Base-by-base conservation (phyloP, 2,797 vertebrate genomes). In the Arctocebus calabarensis region DNA sequence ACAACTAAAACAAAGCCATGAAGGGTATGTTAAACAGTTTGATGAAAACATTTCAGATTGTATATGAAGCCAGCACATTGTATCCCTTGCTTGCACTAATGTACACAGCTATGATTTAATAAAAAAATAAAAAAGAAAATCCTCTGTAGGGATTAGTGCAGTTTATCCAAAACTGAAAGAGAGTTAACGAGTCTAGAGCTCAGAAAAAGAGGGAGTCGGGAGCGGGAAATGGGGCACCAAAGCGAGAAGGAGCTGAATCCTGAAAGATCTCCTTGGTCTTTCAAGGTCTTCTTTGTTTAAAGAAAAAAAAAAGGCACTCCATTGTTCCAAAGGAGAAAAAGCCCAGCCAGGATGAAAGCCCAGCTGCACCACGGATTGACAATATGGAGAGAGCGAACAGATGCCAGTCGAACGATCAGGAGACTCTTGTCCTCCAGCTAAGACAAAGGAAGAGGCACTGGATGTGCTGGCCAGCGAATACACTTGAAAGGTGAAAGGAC, bases 281-380 rank as follows among this genome's bases (percentile, higher is more conserved):
- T 91, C 70, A 74, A 82, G 2, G 0, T 29, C 11, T 27, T 57
- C 37, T 88, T 83, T 45, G 62, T 37, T 64, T 22, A 32, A 85
- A 78, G 70, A 45, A 59, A 79, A 86, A 55, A 86, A 55, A 40
- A 16, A 75, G 34, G 5, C 11, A 57, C 23, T 78, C 29, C 23
- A 11, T 32, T 55, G 20, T 57, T 83, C 70, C 73, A 92, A 86
- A 61, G 11, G 45, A 17, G 23, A 70, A 34, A 88, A 52, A 45
- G 34, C 40, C 62, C n/a, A 70, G 64, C 4, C 25, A 82, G n/a
- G 8, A 48, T 34, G 32, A 45, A 73, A 77, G 25, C 75, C 29
- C n/a, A 40, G 27, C 1, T 25, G 5, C 1, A 3, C 22, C 10
- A 4, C 25, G 45, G 52, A 37, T 7, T 4, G 32, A 23, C 25